A percentile compares a stretch with the other conserved stretches of the same genome.
Evolutionary conservation across 2,113 vertebrate species (phyloP).

Genomic region (Oxygymnocypris stewartii): DNA sequence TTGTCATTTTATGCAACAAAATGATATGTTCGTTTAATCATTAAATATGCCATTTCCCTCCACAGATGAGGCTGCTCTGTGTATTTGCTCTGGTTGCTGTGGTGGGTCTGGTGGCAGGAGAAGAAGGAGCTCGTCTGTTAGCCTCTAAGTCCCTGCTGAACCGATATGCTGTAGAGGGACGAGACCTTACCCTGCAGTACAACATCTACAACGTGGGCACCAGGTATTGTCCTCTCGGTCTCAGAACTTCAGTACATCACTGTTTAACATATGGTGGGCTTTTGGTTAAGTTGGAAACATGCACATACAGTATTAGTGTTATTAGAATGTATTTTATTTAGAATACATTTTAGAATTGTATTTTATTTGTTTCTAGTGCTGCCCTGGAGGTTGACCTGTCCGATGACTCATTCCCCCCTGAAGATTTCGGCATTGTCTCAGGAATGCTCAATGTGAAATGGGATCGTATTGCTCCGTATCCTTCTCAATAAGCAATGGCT

Average conservation of each 20-base stretch:
- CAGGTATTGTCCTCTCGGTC: slow-evolving; percentile 72
- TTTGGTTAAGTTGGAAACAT: too few relatives aligned
- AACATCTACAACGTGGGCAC: slow-evolving; percentile 97
- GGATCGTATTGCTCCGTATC: slow-evolving; percentile 98
- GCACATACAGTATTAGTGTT: not conserved
- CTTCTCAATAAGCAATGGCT: slow-evolving; percentile 58
- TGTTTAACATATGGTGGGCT: not conserved
- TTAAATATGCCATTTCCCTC: not conserved
- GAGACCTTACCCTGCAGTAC: slow-evolving; percentile 93
- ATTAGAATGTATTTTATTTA: not conserved
- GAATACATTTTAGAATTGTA: too few relatives aligned
- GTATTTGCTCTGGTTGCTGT: slow-evolving; percentile 62
- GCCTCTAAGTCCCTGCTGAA: slow-evolving; percentile 93
- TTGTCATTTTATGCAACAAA: not conserved
- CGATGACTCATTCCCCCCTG: slow-evolving; percentile 94
- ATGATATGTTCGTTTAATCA: too few relatives aligned
- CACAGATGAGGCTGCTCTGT: slow-evolving; percentile 74
- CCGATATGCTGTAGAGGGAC: slow-evolving; percentile 92
- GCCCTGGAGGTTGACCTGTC: slow-evolving; percentile 93
- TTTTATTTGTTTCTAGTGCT: slow-evolving; percentile 72
- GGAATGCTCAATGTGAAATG: slow-evolving; percentile 97
- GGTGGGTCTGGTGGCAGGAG: slow-evolving; percentile 71
- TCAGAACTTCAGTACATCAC: not conserved
- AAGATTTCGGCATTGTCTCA: slow-evolving; percentile 95
- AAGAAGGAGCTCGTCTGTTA: slow-evolving; percentile 91